Evolutionary conservation across 2,113 vertebrate species (phyloP).

Genomic region (Pristiophorus japonicus): DNA sequence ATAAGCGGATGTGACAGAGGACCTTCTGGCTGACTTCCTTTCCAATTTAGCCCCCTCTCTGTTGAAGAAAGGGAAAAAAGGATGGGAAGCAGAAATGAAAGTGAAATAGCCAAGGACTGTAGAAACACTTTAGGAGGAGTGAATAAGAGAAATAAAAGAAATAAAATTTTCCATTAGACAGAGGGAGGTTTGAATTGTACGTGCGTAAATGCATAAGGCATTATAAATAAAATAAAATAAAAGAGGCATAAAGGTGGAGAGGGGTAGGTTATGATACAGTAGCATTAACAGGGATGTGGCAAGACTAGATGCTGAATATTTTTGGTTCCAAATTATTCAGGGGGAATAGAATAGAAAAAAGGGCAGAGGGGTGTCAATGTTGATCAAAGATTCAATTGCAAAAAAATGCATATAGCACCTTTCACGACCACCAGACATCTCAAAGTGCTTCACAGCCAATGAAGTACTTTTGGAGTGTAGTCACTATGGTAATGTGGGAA

Average conservation of each 20-base stretch:
- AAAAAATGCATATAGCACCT: too few species aligned
- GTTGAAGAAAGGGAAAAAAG: neutral
- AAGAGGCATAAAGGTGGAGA: too few species aligned
- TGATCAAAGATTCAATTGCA: neutral
- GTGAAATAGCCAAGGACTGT: neutral
- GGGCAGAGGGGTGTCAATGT: neutral
- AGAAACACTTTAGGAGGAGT: neutral
- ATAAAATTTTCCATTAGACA: neutral
- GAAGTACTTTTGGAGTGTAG: too few species aligned
- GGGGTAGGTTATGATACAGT: neutral
- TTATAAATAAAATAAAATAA: neutral
- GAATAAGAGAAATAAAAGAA: neutral
- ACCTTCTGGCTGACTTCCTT: neutral
- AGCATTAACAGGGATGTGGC: neutral
- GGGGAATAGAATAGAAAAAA: neutral
- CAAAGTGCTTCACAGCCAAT: too few species aligned
- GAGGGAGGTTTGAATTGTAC: neutral
- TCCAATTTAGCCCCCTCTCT: neutral
- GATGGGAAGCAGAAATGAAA: neutral
- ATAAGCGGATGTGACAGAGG: neutral
- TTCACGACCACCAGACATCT: too few species aligned
- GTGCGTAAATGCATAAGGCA: neutral
- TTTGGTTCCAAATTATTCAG: neutral
- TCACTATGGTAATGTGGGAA: too few species aligned
- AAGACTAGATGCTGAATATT: neutral